Evolutionary conservation across 2,888 invertebrate genomes (phyloP), one percentile per base, ranked within the genome.

Genomic region (Caenorhabditis sp.): DNA sequence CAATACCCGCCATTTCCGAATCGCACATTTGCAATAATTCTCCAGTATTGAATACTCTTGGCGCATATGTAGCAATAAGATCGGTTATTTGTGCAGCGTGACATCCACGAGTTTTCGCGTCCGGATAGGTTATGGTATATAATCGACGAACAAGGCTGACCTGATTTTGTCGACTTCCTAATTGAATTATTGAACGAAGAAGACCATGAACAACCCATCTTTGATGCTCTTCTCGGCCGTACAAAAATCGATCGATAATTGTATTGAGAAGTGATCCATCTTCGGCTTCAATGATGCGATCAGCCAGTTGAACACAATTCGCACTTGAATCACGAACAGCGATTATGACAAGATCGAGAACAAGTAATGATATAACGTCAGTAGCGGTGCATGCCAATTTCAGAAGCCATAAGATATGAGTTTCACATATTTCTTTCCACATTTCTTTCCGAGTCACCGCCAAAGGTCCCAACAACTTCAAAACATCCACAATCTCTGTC

Each of bases 81-180:
- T 99, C 97, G 0, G 97, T 95, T 89, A 97, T 97, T 89, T 97
- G 97, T 0, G 95, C 93, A 0, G 96, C 95, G 89, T 96, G 94
- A 1, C 94, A 92, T 0, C 97, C 97, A 88, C 94, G 95, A 66
- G 93, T 92, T 1, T 95, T 94, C 65, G 97, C 90, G 59, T 93
- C 90, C 0, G 94, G 94, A 95, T 96, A 97, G 78, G 97, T 90
- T 57, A 92, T 92, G 25, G 58, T 26, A 59, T 96, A 96, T 85
- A 97, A 90, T 36, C 94, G 90, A 60, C 93, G 93, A 12, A 96
- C 91, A 36, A 97, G 54, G 1, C 20, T 7, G 12, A 73, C 78
- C 65, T 83, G 82, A 62, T 80, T 79, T 26, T 63, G 70, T 10
- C 80, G 63, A 36, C 66, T 70, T 4, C 79, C 80, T 23, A 82